Percentiles rank a stretch among this genome's conserved stretches.
phyloP scores from a whole-genome alignment of 1,140 invertebrate genomes.

The Homalodisca vitripennis region DNA sequence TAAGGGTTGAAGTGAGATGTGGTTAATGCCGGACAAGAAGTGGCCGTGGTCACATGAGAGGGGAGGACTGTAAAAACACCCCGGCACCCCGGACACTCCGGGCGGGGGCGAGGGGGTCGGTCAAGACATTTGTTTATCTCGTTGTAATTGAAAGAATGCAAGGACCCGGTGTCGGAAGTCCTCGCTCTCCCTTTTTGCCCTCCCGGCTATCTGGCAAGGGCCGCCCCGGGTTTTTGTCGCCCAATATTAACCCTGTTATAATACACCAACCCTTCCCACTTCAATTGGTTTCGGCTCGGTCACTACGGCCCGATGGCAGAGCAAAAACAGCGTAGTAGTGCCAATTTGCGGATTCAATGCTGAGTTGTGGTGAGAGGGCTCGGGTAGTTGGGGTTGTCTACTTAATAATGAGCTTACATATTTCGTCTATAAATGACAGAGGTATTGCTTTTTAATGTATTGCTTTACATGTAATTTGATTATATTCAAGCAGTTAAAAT shows the following conservation, averaged over 20 bases:
- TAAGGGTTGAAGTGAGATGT: conserved; percentile 14
- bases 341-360: too few relatives aligned
- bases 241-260: conserved; percentile 1
- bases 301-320: too few relatives aligned
- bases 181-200: conserved; percentile 12
- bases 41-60: not conserved
- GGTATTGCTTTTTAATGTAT: too few relatives aligned
- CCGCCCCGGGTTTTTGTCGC: not conserved
- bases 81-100: not conserved
- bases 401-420: too few relatives aligned
- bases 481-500: too few relatives aligned
- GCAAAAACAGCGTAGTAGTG: too few relatives aligned
- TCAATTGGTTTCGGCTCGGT: too few relatives aligned
- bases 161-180: not conserved
- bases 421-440: too few relatives aligned
- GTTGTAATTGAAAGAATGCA: conserved; percentile 22
- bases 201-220: conserved; percentile 8
- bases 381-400: too few relatives aligned
- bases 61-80: not conserved
- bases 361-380: too few relatives aligned
- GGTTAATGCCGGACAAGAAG: conserved; percentile 10
- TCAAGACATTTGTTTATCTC: conserved; percentile 25
- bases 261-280: not conserved
- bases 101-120: not conserved
- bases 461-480: too few relatives aligned